Base-by-base conservation (phyloP, 1,140 invertebrate genomes). In the Lepidotrigona ventralis region DNA sequence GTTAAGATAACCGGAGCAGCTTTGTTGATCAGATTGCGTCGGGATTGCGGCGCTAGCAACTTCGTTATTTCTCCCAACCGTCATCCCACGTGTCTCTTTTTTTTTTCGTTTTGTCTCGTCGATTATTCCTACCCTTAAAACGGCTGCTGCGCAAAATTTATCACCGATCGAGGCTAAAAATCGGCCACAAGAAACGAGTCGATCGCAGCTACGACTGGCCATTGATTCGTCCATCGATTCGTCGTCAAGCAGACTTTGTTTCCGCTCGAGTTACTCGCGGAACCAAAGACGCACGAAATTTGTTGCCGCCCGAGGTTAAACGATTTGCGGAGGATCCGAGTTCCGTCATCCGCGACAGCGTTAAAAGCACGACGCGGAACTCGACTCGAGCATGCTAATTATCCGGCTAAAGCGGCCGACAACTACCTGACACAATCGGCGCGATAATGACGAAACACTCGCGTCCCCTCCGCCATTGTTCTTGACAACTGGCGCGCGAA, bases 341-440 rank as follows among this genome's bases (percentile, higher is more conserved):
- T 71, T 53, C 1, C 74, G 51, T 39, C 46, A 53, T 39, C 33
- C 69, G 63, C 33, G 60, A 80, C 76, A 71, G 53, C 72, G 75
- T 79, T 86, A 87, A 87, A 86, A 80, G 86, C 81, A 60, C 73
- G 64, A 74, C 12, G 63, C 75, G 39, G 51, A 26, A 54, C 76
- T 68, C 72, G 81, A 75, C 69, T 83, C 75, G 83, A 86, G 78
- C 69, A 54, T 39, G 75, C 72, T 87, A 87, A 87, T 87, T 87
- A 84, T 66, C n/a, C 46, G 56, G 19, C 63, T 79, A 71, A 86
- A 87, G 60, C 82, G 64, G 46, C 76, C 39, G 21, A n/a, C 2
- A 72, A 70, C 66, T 71, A 58, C 46, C 56, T 60, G 39, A n/a
- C 77, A 46, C n/a, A 21, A 60, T 79, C 66, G 19, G 9, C 2